Evolutionary conservation across 2,797 vertebrate genomes (phyloP).

Genomic region (Bovichtus variegatus): DNA sequence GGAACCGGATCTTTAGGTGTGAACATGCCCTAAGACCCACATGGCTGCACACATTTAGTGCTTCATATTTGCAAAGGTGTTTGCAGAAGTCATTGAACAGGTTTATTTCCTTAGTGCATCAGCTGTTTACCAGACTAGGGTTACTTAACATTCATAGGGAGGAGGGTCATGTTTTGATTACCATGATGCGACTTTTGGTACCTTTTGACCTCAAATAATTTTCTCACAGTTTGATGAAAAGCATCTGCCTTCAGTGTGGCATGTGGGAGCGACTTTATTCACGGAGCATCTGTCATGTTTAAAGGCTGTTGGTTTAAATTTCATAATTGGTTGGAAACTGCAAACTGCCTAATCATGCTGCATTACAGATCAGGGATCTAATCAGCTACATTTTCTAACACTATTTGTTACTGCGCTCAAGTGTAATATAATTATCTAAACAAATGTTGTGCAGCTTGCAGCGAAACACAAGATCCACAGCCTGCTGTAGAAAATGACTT

Average conservation of each 20-base stretch:
- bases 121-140: slow-evolving; percentile 26
- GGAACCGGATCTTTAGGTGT: too few species aligned
- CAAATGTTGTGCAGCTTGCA: slow-evolving; percentile 21
- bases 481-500: slow-evolving; percentile 18
- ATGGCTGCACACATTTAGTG: slow-evolving; percentile 5
- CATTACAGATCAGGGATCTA: slow-evolving; percentile 59
- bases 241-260: slow-evolving; percentile 16
- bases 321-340: slow-evolving; percentile 59
- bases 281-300: slow-evolving; percentile 60
- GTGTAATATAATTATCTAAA: slow-evolving; percentile 55
- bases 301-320: slow-evolving; percentile 52
- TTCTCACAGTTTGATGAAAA: slow-evolving; percentile 41
- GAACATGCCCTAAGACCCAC: too few species aligned
- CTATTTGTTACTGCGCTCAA: slow-evolving; percentile 38
- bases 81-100: slow-evolving; percentile 41
- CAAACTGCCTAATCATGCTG: slow-evolving; percentile 60
- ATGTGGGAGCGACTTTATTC: slow-evolving; percentile 47
- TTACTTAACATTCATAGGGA: slow-evolving; percentile 61
- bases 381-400: slow-evolving; percentile 50
- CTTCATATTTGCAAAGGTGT: slow-evolving; percentile 16
- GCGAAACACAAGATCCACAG: slow-evolving; percentile 16
- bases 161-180: slow-evolving; percentile 63
- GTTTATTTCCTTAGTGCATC: slow-evolving; percentile 43
- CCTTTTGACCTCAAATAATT: slow-evolving; percentile 38
- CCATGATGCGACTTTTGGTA: slow-evolving; percentile 43